Conservation (phyloP, 2,888 invertebrate genomes). For the Ormyrus labotus region DNA sequence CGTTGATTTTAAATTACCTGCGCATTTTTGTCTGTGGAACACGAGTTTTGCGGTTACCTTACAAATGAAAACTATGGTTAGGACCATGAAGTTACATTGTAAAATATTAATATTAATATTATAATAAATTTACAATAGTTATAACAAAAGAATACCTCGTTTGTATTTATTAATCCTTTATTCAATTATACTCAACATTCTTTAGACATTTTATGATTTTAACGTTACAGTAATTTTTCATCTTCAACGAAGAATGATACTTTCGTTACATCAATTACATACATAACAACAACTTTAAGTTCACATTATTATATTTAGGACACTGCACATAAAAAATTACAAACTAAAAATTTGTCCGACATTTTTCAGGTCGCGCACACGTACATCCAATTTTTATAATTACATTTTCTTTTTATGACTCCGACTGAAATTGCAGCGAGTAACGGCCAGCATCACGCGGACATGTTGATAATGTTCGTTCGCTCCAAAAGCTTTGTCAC, state of each 20-base stretch:
- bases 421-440: neutral
- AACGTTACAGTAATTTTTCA: constrained; percentile 1
- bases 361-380: too few relatives aligned
- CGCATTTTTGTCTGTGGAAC: constrained; percentile 56
- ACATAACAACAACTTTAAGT: too few relatives aligned
- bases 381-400: neutral
- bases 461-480: constrained; percentile 81
- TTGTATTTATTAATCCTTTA: constrained; percentile 21
- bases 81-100: constrained; percentile 58
- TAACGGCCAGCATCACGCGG: constrained; percentile 72
- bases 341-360: too few relatives aligned
- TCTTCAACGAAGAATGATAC: neutral
- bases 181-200: constrained; percentile 1
- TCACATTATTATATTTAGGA: too few relatives aligned
- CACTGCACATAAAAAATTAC: too few relatives aligned
- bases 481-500: constrained; percentile 80
- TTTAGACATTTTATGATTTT: neutral
- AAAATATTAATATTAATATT: constrained; percentile 59
- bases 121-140: constrained; percentile 60
- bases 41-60: constrained; percentile 56
- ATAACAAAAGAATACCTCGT: constrained; percentile 53
- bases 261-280: too few relatives aligned
- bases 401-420: neutral
- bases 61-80: constrained; percentile 58
- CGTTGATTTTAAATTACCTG: constrained; percentile 52